phyloP scores from a whole-genome alignment of 2,113 vertebrate genomes.

The Euleptes europaea region DNA sequence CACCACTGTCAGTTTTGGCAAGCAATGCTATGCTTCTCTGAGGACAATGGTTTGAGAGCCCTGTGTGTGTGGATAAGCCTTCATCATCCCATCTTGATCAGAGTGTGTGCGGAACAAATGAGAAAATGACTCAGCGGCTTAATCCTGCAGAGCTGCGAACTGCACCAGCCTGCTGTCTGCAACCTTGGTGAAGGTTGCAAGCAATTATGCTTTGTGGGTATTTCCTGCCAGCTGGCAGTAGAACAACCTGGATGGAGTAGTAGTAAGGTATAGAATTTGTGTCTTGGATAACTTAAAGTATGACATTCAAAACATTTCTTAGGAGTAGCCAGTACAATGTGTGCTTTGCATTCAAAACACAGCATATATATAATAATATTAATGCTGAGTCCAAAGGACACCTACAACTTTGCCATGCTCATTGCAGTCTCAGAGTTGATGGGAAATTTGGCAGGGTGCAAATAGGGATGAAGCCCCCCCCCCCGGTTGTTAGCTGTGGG shows the following conservation, averaged over 20 bases:
- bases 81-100: background rate
- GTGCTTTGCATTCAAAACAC: too few relatives aligned
- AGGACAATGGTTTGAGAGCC: background rate
- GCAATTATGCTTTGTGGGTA: too few relatives aligned
- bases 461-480: too few relatives aligned
- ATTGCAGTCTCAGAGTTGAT: too few relatives aligned
- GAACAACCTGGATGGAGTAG: background rate
- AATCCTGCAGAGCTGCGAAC: accelerated
- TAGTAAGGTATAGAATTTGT: background rate
- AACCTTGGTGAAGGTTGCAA: background rate
- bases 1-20: background rate
- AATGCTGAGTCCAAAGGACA: too few relatives aligned
- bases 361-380: too few relatives aligned
- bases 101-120: background rate
- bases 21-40: background rate
- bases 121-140: background rate
- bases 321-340: background rate
- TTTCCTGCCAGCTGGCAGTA: background rate
- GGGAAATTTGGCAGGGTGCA: too few relatives aligned
- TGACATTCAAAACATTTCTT: background rate
- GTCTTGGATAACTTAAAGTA: background rate
- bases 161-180: background rate
- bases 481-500: too few relatives aligned
- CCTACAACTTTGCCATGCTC: too few relatives aligned
- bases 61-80: background rate